Conservation (phyloP, 2,888 invertebrate species). For the Tipula helvola region DNA sequence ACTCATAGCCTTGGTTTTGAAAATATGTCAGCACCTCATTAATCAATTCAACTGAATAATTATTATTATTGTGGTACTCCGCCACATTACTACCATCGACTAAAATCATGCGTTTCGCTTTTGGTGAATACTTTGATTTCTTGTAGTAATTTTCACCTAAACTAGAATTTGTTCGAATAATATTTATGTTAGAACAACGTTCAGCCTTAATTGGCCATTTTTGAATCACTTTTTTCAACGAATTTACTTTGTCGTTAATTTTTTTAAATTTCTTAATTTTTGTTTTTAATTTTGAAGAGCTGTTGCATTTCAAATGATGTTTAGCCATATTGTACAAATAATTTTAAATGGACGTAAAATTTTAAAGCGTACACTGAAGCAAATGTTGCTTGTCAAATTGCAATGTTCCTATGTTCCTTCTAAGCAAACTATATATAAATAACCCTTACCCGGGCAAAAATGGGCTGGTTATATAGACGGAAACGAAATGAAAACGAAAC, state of each 20-base stretch:
- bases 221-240: background rate
- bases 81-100: slow-evolving; percentile 82
- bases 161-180: background rate
- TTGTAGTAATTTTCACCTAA: background rate
- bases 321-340: background rate
- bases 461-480: too few species aligned
- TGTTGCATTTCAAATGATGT: background rate
- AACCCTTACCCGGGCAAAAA: too few species aligned
- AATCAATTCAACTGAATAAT: slow-evolving; percentile 64
- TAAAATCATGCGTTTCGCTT: slow-evolving; percentile 49
- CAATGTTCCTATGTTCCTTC: background rate
- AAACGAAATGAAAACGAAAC: too few species aligned
- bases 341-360: background rate
- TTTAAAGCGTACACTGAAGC: background rate
- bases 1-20: slow-evolving; percentile 52
- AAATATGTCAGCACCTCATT: slow-evolving; percentile 68
- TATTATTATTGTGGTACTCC: slow-evolving; percentile 43
- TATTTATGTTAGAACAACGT: background rate
- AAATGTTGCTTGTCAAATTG: background rate
- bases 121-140: background rate
- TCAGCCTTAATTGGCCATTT: background rate
- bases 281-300: background rate
- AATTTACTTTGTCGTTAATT: background rate
- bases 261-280: background rate
- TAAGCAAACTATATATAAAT: too few species aligned